Percentiles rank a stretch among this genome's conserved stretches.
phyloP scores from a whole-genome alignment of 2,888 invertebrate genomes.

The Melanargia galathea region DNA sequence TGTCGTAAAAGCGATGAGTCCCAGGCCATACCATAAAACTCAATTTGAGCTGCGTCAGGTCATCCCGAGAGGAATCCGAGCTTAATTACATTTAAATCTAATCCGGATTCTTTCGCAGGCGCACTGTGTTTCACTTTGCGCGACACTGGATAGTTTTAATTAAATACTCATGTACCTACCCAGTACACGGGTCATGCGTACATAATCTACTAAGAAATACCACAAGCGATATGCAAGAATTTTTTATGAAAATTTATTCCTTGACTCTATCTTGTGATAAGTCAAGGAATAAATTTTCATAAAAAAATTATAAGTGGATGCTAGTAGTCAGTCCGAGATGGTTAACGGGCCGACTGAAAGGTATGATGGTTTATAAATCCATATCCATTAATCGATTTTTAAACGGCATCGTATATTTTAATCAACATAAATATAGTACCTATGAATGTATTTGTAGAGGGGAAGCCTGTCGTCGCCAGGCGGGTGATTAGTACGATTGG shows the following conservation, averaged over 20 bases:
- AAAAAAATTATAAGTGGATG: no score
- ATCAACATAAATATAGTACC: no score
- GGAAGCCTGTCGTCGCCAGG: no score
- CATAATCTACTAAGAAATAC: background rate
- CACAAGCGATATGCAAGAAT: background rate
- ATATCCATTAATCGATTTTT: no score
- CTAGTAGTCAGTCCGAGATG: no score
- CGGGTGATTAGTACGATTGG: no score
- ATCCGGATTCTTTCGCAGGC: conserved; percentile 30
- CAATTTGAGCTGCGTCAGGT: conserved; percentile 23
- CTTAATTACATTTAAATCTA: conserved; percentile 40
- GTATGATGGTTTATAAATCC: no score
- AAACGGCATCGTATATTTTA: no score
- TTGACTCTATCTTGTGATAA: no score
- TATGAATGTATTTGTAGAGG: no score
- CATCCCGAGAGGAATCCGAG: conserved; percentile 15
- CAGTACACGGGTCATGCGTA: background rate
- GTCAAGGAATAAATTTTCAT: no score
- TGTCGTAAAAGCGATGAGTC: background rate
- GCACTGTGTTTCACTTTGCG: conserved; percentile 17
- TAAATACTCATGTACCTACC: conserved; percentile 7
- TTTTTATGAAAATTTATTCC: background rate
- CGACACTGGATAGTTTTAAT: conserved; percentile 19
- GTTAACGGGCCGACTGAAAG: no score
- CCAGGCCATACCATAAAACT: conserved; percentile 19